These are phyloP conservation scores for Paelopatides confundens DNA, from an alignment of 53 echinoderm and acorn worm species.

Conservation along the genomic window DNA sequence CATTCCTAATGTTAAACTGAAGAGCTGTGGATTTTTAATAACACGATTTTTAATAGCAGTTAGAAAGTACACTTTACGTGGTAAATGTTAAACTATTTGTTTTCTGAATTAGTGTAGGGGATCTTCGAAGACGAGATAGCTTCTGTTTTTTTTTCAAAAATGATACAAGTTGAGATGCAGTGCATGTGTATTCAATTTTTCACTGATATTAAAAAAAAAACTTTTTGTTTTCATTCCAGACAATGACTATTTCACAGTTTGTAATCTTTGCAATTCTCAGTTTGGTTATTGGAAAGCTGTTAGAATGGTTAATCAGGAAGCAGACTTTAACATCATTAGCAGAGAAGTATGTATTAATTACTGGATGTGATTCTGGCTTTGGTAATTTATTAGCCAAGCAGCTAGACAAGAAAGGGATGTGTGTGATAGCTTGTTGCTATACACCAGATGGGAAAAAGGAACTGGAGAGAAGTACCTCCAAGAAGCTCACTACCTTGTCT, in stretches of 20 bases:
- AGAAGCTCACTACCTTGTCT: constrained; percentile 46
- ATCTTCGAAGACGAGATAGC: too few relatives aligned
- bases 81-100: too few relatives aligned
- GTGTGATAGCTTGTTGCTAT: constrained; percentile 80
- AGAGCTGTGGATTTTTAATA: too few relatives aligned
- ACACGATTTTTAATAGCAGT: too few relatives aligned
- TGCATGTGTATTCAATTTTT: too few relatives aligned
- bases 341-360: constrained; percentile 63
- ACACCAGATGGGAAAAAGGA: constrained; percentile 55
- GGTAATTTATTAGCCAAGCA: constrained; percentile 78
- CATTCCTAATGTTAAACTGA: too few relatives aligned
- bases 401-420: constrained; percentile 66
- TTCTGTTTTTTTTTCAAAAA: too few relatives aligned
- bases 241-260: neutral
- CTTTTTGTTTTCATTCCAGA: too few relatives aligned
- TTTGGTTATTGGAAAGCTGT: neutral
- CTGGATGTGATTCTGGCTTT: constrained; percentile 88
- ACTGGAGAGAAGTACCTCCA: constrained; percentile 43
- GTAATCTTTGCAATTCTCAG: neutral
- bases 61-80: too few relatives aligned
- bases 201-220: too few relatives aligned
- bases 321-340: neutral
- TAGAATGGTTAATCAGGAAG: constrained; percentile 42
- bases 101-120: too few relatives aligned
- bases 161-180: too few relatives aligned